A percentile compares a stretch with the other conserved stretches of the same genome.
These are phyloP conservation scores for Ciconia boyciana DNA, from an alignment of 2,113 vertebrate genomes.

Conservation along the genomic window DNA sequence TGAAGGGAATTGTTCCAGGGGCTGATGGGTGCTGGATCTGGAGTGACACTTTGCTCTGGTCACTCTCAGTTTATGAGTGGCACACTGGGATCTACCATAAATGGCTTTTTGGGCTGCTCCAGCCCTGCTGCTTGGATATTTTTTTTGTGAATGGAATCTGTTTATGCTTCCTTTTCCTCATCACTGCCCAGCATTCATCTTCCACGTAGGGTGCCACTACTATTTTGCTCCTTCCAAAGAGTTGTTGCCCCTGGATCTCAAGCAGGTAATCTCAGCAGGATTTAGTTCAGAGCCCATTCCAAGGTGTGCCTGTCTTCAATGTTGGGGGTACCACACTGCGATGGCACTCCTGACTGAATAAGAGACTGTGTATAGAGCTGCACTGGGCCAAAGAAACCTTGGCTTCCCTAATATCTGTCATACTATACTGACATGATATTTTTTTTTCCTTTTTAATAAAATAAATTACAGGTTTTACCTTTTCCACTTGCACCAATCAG, in stretches of 20 bases:
- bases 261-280: not conserved
- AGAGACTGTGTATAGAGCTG: not conserved
- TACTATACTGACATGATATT: no score
- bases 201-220: not conserved
- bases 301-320: not conserved
- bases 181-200: not conserved
- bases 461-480: not conserved
- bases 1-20: not conserved
- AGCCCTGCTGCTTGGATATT: not conserved
- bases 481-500: not conserved
- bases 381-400: not conserved
- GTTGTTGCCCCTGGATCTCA: not conserved
- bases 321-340: not conserved
- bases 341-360: no score
- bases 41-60: not conserved
- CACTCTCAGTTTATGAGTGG: not conserved
- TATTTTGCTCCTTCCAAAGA: not conserved
- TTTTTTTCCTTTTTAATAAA: not conserved
- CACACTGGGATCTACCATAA: not conserved
- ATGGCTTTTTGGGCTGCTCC: not conserved
- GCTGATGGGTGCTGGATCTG: not conserved
- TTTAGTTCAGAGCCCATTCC: not conserved
- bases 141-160: not conserved
- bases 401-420: not conserved
- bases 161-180: not conserved